Percentiles rank a stretch among this genome's conserved stretches.
These are phyloP conservation scores for Odontomachus brunneus DNA, from an alignment of 1,140 invertebrate genomes.

Conservation along the genomic window DNA sequence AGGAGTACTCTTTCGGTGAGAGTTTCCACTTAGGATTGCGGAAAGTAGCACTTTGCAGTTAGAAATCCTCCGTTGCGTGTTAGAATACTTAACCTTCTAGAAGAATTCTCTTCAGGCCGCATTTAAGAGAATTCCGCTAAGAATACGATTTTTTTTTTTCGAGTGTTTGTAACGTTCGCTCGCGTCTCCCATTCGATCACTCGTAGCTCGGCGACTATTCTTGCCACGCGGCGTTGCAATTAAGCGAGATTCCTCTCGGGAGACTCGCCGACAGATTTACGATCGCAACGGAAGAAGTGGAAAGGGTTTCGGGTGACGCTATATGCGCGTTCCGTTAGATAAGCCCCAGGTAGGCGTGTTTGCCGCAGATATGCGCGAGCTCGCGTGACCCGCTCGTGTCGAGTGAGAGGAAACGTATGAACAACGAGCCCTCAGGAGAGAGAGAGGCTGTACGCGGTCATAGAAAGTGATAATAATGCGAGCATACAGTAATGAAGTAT, in stretches of 20 bases:
- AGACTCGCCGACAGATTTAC: neutral
- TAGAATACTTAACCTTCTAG: no score
- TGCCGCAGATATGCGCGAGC: constrained; percentile 22
- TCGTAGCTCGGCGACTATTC: neutral
- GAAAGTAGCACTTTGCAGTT: no score
- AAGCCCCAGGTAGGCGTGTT: constrained; percentile 5
- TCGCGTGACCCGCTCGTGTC: constrained; percentile 62
- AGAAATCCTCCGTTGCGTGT: no score
- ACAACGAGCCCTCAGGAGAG: constrained; percentile 28
- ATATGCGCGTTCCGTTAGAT: constrained; percentile 30
- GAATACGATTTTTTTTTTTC: no score
- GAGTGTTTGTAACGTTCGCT: no score
- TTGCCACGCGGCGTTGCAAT: neutral
- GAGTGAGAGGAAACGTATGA: constrained; percentile 58
- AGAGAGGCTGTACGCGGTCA: constrained; percentile 14
- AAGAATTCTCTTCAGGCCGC: no score
- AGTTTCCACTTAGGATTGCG: no score
- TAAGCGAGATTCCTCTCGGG: constrained; percentile 1
- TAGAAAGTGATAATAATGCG: constrained; percentile 60
- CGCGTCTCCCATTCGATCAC: no score
- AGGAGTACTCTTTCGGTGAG: no score
- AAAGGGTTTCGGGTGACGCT: neutral
- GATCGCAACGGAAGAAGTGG: neutral
- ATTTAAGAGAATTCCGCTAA: no score
- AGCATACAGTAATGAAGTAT: constrained; percentile 32